phyloP scores from a whole-genome alignment of 1,140 invertebrate species.

The Drosophila pallidifrons region DNA sequence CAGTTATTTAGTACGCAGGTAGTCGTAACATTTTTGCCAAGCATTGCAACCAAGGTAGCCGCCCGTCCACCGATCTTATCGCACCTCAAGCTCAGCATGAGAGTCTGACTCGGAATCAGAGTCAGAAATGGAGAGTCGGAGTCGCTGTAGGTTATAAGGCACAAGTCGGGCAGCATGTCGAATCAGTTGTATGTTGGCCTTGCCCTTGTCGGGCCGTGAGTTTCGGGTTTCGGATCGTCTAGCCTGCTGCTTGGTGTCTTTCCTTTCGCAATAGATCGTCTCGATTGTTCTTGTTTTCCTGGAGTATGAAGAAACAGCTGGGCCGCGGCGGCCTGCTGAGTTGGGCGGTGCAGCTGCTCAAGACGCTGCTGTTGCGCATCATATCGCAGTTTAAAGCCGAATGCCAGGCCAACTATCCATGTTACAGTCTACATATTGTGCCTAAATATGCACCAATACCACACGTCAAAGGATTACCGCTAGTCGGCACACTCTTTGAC shows the following conservation, averaged over 20 bases:
- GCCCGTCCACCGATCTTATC: conserved; percentile 39
- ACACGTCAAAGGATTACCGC: conserved; percentile 85
- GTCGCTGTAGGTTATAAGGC: conserved; percentile 57
- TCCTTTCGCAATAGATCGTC: neutral
- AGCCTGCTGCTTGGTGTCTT: neutral
- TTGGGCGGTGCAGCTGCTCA: conserved; percentile 47
- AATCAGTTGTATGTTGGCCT: conserved; percentile 66
- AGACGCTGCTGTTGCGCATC: conserved; percentile 38
- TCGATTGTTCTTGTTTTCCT: neutral
- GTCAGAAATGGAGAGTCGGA: neutral
- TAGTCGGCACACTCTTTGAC: conserved; percentile 86
- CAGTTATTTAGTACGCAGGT: conserved; percentile 16
- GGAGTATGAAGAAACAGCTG: conserved; percentile 37
- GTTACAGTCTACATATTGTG: conserved; percentile 26
- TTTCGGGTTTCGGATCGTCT: conserved; percentile 17
- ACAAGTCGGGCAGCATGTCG: conserved; percentile 55
- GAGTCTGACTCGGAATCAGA: conserved; percentile 3
- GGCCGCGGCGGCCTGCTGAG: conserved; percentile 36
- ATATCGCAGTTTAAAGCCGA: conserved; percentile 25
- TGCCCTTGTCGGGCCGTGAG: conserved; percentile 57
- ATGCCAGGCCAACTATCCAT: conserved; percentile 10
- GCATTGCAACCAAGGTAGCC: conserved; percentile 27
- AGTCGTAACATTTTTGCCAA: conserved; percentile 30
- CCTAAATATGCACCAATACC: conserved; percentile 65
- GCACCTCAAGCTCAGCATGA: conserved; percentile 29